phyloP scores from a whole-genome alignment of 2,113 vertebrate species.

The Halichoeres trimaculatus region DNA sequence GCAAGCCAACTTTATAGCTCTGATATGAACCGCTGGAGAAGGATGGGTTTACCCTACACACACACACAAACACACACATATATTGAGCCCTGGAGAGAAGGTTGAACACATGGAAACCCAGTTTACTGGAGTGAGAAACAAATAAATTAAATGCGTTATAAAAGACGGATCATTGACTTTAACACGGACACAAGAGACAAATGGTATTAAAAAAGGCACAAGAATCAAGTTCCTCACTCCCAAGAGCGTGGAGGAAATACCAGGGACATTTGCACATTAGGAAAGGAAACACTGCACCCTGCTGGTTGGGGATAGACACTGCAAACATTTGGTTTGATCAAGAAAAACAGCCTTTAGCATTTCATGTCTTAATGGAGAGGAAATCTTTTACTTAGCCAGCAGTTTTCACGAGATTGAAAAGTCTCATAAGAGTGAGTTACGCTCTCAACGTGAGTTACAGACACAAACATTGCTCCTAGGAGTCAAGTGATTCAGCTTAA shows the following conservation, averaged over 20 bases:
- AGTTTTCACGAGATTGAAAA: neutral
- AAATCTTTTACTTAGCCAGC: neutral
- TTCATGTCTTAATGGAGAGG: neutral
- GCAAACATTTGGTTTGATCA: neutral
- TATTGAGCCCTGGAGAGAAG: constrained; percentile 3
- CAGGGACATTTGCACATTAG: neutral
- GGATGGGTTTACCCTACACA: constrained; percentile 19
- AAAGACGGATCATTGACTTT: constrained; percentile 35
- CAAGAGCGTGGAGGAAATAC: constrained; percentile 17
- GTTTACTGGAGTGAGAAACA: constrained; percentile 45
- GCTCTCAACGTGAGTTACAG: too few species aligned
- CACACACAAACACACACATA: neutral
- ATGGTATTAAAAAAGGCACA: constrained; percentile 12
- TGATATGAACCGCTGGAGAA: constrained; percentile 47
- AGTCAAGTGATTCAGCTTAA: too few species aligned
- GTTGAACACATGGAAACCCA: constrained; percentile 14
- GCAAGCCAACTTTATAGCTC: constrained; percentile 57
- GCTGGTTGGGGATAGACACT: constrained; percentile 9
- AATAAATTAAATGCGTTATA: constrained; percentile 32
- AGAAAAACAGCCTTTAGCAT: neutral
- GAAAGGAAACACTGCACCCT: constrained; percentile 45
- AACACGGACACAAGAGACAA: constrained; percentile 18
- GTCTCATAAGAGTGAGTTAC: neutral
- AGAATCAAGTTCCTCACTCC: constrained; percentile 4
- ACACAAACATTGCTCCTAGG: too few species aligned